Conservation (phyloP, 1,140 invertebrate genomes). For the Dufourea novaeangliae region DNA sequence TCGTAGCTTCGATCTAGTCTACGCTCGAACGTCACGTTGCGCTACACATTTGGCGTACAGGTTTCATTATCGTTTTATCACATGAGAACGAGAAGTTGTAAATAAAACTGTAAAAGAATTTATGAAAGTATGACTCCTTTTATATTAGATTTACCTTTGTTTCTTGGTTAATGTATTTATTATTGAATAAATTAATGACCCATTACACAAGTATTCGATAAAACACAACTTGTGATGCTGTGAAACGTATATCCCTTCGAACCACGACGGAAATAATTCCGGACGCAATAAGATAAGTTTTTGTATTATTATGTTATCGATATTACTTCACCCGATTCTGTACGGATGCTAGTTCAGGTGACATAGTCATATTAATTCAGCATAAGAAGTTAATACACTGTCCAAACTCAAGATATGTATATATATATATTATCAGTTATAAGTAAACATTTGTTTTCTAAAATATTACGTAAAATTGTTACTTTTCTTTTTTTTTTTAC, state of each 20-base stretch:
- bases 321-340: neutral
- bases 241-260: neutral
- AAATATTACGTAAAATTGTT: too few relatives aligned
- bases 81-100: slow-evolving; percentile 59
- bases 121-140: slow-evolving; percentile 56
- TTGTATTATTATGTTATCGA: neutral
- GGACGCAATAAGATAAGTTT: neutral
- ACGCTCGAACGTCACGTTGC: slow-evolving; percentile 63
- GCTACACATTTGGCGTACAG: slow-evolving; percentile 36
- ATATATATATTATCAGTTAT: too few relatives aligned
- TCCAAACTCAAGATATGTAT: too few relatives aligned
- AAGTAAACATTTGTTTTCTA: too few relatives aligned
- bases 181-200: slow-evolving; percentile 74
- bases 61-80: slow-evolving; percentile 29
- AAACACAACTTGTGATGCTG: neutral
- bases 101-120: slow-evolving; percentile 68
- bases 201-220: neutral
- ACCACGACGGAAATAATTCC: neutral
- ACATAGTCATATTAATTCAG: too few relatives aligned
- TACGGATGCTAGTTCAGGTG: neutral
- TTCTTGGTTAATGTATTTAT: slow-evolving; percentile 77
- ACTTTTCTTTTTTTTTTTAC: too few relatives aligned
- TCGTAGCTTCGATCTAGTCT: slow-evolving; percentile 74
- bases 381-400: too few relatives aligned
- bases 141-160: slow-evolving; percentile 70